These are phyloP conservation scores for Vanessa atalanta DNA, from an alignment of 1,140 invertebrate genomes.

Conservation along the genomic window DNA sequence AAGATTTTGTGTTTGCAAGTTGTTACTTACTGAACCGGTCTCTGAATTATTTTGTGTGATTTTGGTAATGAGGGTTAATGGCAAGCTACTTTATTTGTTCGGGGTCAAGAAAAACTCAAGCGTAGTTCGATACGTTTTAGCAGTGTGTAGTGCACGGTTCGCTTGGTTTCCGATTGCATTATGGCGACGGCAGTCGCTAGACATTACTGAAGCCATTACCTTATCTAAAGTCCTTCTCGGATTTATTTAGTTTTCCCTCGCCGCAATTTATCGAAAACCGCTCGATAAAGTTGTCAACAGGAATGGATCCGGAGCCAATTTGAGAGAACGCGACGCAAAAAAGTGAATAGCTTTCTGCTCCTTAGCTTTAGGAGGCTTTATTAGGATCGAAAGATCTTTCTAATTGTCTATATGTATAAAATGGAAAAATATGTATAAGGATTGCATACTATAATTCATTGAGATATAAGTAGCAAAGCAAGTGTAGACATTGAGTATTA, in stretches of 20 bases:
- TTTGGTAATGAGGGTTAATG: slow-evolving; percentile 21
- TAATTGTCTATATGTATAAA: slow-evolving; percentile 14
- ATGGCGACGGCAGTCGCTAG: slow-evolving; percentile 69
- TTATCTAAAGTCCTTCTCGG: slow-evolving; percentile 79
- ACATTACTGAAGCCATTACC: slow-evolving; percentile 78
- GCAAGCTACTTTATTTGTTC: slow-evolving; percentile 39
- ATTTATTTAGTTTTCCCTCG: slow-evolving; percentile 80
- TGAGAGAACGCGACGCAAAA: slow-evolving; percentile 63
- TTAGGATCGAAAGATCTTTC: slow-evolving; percentile 26
- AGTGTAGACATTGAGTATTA: too few species aligned
- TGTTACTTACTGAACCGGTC: too few species aligned
- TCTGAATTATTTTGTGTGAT: not conserved
- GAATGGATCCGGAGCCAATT: slow-evolving; percentile 72
- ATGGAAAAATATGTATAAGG: not conserved
- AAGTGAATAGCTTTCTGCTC: slow-evolving; percentile 62
- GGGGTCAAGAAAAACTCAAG: slow-evolving; percentile 20
- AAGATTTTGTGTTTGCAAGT: too few species aligned
- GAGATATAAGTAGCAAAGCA: too few species aligned
- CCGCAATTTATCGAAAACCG: slow-evolving; percentile 79
- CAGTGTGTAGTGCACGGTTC: slow-evolving; percentile 56
- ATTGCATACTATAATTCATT: not conserved
- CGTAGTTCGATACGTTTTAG: slow-evolving; percentile 41
- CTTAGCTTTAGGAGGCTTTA: slow-evolving; percentile 32
- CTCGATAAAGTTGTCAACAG: slow-evolving; percentile 80
- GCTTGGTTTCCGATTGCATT: slow-evolving; percentile 74